Evolutionary conservation across 1,140 invertebrate species (phyloP).

Genomic region (Potamilus streckersoni): DNA sequence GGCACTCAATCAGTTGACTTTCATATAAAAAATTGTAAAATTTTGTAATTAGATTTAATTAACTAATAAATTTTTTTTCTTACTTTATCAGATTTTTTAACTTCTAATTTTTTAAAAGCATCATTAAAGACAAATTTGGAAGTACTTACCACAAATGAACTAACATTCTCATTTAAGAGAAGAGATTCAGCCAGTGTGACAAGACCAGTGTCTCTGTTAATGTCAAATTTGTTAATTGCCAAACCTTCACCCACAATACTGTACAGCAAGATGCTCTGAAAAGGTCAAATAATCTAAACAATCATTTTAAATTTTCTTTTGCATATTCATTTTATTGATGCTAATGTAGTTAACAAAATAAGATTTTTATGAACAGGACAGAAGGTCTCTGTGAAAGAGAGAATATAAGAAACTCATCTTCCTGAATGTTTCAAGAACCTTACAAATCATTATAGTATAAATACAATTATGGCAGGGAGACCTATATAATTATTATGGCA

Average conservation of each 20-base stretch:
- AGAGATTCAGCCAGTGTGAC: conserved; percentile 36
- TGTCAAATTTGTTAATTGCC: conserved; percentile 33
- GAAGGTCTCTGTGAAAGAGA: no score
- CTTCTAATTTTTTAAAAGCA: no score
- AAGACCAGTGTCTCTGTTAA: conserved; percentile 28
- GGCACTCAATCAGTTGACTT: no score
- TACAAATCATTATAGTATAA: no score
- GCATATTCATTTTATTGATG: neutral
- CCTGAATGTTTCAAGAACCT: no score
- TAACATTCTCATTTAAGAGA: conserved; percentile 16
- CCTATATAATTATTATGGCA: no score
- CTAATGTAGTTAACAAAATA: neutral
- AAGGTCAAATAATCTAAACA: neutral
- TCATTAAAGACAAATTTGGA: neutral
- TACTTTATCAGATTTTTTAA: no score
- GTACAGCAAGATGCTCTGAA: conserved; percentile 35
- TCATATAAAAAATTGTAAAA: no score
- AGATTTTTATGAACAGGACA: neutral
- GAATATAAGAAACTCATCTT: no score
- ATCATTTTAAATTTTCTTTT: neutral
- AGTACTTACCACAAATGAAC: conserved; percentile 23
- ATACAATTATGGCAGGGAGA: no score
- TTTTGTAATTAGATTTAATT: no score
- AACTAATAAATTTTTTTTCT: no score
- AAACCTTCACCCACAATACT: conserved; percentile 38